Evolutionary conservation across 2,113 vertebrate genomes (phyloP).

Genomic region (Acanthisitta chloris): DNA sequence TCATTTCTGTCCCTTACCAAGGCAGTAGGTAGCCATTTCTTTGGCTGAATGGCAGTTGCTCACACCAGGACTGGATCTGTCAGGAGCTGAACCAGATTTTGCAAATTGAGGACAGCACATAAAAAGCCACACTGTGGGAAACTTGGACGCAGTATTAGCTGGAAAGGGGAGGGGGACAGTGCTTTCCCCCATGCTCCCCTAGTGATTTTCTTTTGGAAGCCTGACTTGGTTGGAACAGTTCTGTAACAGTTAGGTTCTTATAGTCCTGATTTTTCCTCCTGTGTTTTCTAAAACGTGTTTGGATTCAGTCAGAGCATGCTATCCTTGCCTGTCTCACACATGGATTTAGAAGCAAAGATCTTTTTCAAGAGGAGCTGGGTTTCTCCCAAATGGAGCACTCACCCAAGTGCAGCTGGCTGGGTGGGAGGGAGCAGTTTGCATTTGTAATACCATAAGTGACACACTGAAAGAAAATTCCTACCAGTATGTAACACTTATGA

Average conservation of each 20-base stretch:
- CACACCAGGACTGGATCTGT: background rate
- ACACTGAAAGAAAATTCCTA: background rate
- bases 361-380: background rate
- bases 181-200: background rate
- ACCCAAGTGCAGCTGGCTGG: conserved; percentile 1
- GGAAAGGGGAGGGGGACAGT: background rate
- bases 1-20: background rate
- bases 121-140: background rate
- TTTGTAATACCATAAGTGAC: background rate
- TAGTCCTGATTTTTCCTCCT: background rate
- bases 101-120: background rate
- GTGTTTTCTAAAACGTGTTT: background rate
- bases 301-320: background rate
- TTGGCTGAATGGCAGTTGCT: background rate
- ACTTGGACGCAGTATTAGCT: background rate
- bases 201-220: background rate
- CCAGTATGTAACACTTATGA: background rate
- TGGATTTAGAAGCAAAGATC: background rate
- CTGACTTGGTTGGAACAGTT: background rate
- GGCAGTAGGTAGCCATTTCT: background rate
- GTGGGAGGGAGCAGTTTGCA: background rate
- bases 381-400: background rate
- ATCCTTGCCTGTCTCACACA: background rate
- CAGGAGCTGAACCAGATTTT: background rate
- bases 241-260: background rate